Evolutionary conservation across 2,113 vertebrate genomes (phyloP), one percentile per base, ranked within the genome.

Genomic region (Syngnathoides biaculeatus): DNA sequence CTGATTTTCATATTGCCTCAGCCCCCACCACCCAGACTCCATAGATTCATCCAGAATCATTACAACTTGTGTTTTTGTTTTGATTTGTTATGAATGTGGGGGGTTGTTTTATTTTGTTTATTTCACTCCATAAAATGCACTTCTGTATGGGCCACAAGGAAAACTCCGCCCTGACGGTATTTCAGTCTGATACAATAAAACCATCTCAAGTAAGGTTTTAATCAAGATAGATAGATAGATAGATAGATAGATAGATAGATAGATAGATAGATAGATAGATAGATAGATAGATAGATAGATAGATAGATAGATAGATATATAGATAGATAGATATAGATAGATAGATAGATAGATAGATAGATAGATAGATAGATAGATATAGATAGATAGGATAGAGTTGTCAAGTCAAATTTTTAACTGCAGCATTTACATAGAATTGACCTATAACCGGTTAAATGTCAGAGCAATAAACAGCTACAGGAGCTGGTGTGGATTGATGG

Each of bases 51-150:
- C n/a, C n/a, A n/a, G 75, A 72, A 85, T 90, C 68, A 69, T 88
- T 89, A 87, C 75, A 77, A 80, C 74, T 77, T 82, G 59, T 13
- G 39, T 78, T 27, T 74, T 71, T 79, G 80, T 73, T 79, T 77
- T 71, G 72, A 58, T 64, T 67, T n/a, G n/a, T n/a, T n/a, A n/a
- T n/a, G n/a, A n/a, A n/a, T n/a, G n/a, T n/a, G n/a, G n/a, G n/a
- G n/a, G n/a, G n/a, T n/a, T n/a, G n/a, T n/a, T n/a, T n/a, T n/a
- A n/a, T n/a, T n/a, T n/a, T n/a, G n/a, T n/a, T n/a, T n/a, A n/a
- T n/a, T 71, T 79, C 78, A 55, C 80, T 77, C 70, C 81, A 81
- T 81, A 80, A 63, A 82, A 69, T 8, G 71, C 74, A 27, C 79
- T 30, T 72, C 30, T 58, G 40, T 22, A 40, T 38, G 40, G 40